Base-by-base conservation (phyloP, 37 sponge, comb jelly and placozoan genomes). In the Halichondria panicea region DNA sequence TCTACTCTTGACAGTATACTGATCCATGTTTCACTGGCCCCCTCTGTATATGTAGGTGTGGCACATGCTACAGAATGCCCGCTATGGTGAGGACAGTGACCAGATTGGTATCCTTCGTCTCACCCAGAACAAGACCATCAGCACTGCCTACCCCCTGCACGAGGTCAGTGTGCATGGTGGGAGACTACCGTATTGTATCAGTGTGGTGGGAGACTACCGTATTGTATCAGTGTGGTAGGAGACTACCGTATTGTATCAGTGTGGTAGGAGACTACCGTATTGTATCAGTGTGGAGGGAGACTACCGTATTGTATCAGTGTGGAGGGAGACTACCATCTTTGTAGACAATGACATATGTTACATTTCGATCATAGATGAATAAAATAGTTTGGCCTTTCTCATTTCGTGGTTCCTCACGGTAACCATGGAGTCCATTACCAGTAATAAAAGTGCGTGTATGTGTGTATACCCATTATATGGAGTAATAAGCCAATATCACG, bases 101-200 rank as follows among this genome's bases (percentile, higher is more conserved):
- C 87, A 85, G 45, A 37, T 82, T 21, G 96, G 96, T 27, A 22
- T 91, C 27, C 88, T 56, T 31, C 78, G 96, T n/a, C 81, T 95
- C 33, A 42, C 92, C 4, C 56, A 67, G 8, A 89, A 85, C 72
- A 63, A 62, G 2, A 55, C 77, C 58, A 89, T 91, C 77, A 57
- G 44, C 37, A 84, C 75, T 12, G 87, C 76, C 21, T 95, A 74
- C 70, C 96, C 96, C 15, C 84, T 95, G 33, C 96, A 95, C 63
- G 91, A 90, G 33, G 92, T 88, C 38, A 68, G 78, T 54, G 55
- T 35, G 8, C 68, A 6, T 43, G n/a, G 22, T 22, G 30, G 35
- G 30, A 35, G 30, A 8, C 12, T 36, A 7, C 35, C 35, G 40
- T 65, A 65, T 36, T 35, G 11, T 12, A 24, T n/a, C 19, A 59